These are phyloP conservation scores for Amblyjoppa fuscipennis DNA, from an alignment of 2,888 invertebrate genomes.

Conservation along the genomic window DNA sequence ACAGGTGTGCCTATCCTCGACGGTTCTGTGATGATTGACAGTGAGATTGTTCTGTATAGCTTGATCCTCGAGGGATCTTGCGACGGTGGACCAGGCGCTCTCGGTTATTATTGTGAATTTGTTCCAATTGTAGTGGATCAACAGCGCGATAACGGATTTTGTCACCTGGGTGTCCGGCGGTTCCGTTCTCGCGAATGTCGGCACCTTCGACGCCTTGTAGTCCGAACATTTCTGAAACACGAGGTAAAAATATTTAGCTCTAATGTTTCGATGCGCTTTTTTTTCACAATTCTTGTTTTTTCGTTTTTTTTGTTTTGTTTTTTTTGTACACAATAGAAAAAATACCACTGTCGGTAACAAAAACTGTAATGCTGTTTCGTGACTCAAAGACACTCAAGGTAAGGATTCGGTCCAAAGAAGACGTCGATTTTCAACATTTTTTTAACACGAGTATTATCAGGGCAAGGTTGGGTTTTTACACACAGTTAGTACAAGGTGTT, in stretches of 20 bases:
- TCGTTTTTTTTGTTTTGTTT: too few species aligned
- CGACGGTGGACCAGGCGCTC: constrained; percentile 93
- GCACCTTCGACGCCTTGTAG: constrained; percentile 93
- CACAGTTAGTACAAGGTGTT: too few species aligned
- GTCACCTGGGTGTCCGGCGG: constrained; percentile 98
- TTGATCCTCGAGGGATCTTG: constrained; percentile 91
- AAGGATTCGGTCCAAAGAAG: too few species aligned
- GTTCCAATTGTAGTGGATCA: constrained; percentile 96
- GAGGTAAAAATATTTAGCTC: constrained; percentile 54
- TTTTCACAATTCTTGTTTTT: too few species aligned
- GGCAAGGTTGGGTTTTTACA: too few species aligned
- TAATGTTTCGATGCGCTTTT: constrained; percentile 10
- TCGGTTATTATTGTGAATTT: constrained; percentile 96
- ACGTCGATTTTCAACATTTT: too few species aligned
- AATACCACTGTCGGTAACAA: too few species aligned
- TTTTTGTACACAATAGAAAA: background rate
- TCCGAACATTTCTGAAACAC: constrained; percentile 96
- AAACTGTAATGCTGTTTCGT: too few species aligned
- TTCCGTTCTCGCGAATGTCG: constrained; percentile 97
- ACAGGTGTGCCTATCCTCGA: constrained; percentile 91
- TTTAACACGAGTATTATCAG: too few species aligned
- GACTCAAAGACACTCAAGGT: too few species aligned
- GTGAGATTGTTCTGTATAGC: constrained; percentile 93
- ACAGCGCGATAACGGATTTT: constrained; percentile 96
- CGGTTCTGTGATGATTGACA: constrained; percentile 91